phyloP scores from a whole-genome alignment of 2,113 vertebrate genomes.

The Anas platyrhynchos region DNA sequence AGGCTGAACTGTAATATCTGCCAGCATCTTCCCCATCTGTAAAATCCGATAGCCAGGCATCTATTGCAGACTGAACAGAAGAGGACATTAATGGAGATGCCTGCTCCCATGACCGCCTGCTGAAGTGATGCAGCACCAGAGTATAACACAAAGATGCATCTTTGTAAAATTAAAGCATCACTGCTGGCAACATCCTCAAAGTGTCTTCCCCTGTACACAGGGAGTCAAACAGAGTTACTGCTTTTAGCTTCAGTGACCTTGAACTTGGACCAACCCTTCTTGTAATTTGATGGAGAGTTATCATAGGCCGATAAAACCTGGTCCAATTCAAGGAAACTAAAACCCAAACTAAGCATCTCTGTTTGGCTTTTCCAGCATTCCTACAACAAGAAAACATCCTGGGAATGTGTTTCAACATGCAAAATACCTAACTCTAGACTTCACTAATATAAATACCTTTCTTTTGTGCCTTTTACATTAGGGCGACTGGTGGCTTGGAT shows the following conservation, averaged over 20 bases:
- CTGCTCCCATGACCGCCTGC: not conserved
- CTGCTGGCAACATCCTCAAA: not conserved
- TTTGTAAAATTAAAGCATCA: not conserved
- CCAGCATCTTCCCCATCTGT: not conserved
- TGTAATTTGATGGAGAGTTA: not conserved
- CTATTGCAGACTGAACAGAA: not conserved
- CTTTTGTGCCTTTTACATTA: not conserved
- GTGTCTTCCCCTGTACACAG: not conserved
- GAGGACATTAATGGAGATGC: not conserved
- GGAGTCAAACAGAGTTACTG: not conserved
- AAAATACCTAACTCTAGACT: not conserved
- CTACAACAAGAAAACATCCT: not conserved
- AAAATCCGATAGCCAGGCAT: not conserved
- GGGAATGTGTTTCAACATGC: not conserved
- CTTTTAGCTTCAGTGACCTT: not conserved
- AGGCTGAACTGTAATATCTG: not conserved
- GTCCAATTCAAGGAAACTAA: not conserved
- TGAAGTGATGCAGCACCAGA: not conserved
- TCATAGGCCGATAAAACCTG: not conserved
- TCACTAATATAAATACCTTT: not conserved
- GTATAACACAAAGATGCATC: not conserved
- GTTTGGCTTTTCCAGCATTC: not conserved
- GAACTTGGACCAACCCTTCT: not conserved
- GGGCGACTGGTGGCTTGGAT: not conserved
- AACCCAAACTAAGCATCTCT: not conserved